Base-by-base conservation (phyloP, 2,888 invertebrate genomes). In the Creontiades dilutus region DNA sequence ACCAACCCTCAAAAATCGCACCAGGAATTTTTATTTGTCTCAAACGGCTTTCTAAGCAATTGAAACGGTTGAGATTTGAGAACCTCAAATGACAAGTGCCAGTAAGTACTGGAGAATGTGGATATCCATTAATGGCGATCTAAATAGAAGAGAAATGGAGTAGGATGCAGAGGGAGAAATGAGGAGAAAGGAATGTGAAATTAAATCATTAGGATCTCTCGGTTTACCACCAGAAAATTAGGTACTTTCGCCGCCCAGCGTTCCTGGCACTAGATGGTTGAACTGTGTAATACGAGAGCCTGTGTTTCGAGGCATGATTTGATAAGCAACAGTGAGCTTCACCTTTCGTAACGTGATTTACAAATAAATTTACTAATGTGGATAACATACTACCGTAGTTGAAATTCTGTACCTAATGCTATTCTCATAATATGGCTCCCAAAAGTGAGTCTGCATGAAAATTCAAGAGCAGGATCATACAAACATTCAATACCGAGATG, bases 161-260 rank as follows among this genome's bases (percentile, higher is more conserved):
- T 37, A 37, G 37, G 37, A 37, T n/a, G n/a, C n/a, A n/a, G n/a
- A n/a, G 48, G 16, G 52, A 14, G 52, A 52, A 13, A 52, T 52
- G 52, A 68, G 23, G 68, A 68, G 9, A 23, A 68, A 68, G 23
- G 68, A 68, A 23, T 68, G 68, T 68, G 68, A 46, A 78, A 78
- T 78, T 37, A 78, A 78, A 78, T 78, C 78, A 78, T 78, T 47
- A 47, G 13, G n/a, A 46, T 46, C 46, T 46, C 46, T 23, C 14
- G 47, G n/a, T 82, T 52, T 82, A 11, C 14, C 2, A 1, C 82
- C 52, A 12, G 82, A 82, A 82, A 82, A 82, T 82, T 82, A 48
- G 82, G 19, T 23, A 82, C 82, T 82, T 82, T 82, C 82, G 23
- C 82, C 52, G 13, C 82, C n/a, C 82, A 19, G 7, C 37, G 78